Conservation (phyloP, 2,797 vertebrate species). For the Acanthis flammea region DNA sequence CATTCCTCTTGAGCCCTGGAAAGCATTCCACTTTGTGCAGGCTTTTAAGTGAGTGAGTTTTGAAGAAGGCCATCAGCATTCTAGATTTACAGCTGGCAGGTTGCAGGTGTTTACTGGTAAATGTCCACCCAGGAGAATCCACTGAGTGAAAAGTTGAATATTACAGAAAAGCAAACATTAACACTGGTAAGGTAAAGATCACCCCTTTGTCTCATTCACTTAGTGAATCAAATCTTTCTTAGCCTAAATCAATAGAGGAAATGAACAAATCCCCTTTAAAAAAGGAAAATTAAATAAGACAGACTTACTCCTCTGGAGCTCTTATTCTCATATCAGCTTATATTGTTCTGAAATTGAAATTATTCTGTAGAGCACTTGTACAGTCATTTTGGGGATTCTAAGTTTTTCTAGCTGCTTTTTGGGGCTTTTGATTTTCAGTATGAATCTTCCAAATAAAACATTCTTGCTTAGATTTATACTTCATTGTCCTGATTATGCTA, state of each 20-base stretch:
- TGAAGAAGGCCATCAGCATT: background rate
- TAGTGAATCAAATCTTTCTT: background rate
- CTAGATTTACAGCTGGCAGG: slow-evolving; percentile 26
- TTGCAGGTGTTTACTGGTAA: slow-evolving; percentile 30
- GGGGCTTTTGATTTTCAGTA: background rate
- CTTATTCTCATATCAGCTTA: background rate
- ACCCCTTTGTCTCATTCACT: background rate
- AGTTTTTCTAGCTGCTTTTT: background rate
- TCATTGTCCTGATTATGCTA: slow-evolving; percentile 1
- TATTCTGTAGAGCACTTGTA: background rate
- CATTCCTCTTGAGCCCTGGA: slow-evolving; percentile 25
- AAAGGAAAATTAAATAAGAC: background rate
- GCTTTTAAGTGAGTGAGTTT: slow-evolving; percentile 29
- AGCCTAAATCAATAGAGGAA: background rate
- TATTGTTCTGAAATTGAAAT: background rate
- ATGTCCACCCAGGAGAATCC: slow-evolving; percentile 15
- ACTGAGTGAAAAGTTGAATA: background rate
- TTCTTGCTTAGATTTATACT: background rate
- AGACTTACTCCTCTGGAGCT: background rate
- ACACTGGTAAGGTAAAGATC: background rate
- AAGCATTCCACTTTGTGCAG: background rate
- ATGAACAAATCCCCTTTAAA: background rate
- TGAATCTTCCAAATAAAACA: slow-evolving; percentile 2
- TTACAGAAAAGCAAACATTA: background rate
- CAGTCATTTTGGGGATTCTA: background rate